Evolutionary conservation across 2,888 invertebrate species (phyloP).

Genomic region (Vandiemenella viatica): DNA sequence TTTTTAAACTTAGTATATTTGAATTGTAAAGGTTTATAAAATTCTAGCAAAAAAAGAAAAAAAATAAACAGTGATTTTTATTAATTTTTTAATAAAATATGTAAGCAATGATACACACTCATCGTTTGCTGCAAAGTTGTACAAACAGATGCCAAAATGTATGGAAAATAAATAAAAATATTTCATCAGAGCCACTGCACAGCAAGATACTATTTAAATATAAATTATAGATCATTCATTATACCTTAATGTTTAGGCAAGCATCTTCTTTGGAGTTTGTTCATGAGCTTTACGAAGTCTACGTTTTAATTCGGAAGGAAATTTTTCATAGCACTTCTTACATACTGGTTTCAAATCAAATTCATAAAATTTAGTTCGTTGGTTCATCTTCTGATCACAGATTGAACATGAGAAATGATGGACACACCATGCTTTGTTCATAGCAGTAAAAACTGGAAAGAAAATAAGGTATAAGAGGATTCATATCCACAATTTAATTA

Average conservation of each 20-base stretch:
- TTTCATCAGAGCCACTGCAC: no score
- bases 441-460: slow-evolving; percentile 79
- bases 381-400: slow-evolving; percentile 90
- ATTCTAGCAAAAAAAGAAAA: no score
- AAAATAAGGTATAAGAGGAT: slow-evolving; percentile 11
- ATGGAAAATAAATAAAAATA: no score
- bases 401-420: slow-evolving; percentile 96
- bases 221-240: no score
- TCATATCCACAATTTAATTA: not conserved
- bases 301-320: slow-evolving; percentile 85
- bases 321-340: slow-evolving; percentile 94
- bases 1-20: no score
- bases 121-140: no score
- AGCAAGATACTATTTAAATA: no score
- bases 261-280: slow-evolving; percentile 40
- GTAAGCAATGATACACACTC: no score
- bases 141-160: no score
- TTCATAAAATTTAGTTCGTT: slow-evolving; percentile 97
- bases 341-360: slow-evolving; percentile 97
- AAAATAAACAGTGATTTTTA: no score
- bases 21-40: no score
- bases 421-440: slow-evolving; percentile 98
- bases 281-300: slow-evolving; percentile 81
- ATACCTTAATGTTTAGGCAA: slow-evolving; percentile 25
- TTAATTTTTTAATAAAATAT: no score